phyloP scores from a whole-genome alignment of 30 jellyfish, hydroid and myxozoan genomes.

The Turritopsis dohrnii region DNA sequence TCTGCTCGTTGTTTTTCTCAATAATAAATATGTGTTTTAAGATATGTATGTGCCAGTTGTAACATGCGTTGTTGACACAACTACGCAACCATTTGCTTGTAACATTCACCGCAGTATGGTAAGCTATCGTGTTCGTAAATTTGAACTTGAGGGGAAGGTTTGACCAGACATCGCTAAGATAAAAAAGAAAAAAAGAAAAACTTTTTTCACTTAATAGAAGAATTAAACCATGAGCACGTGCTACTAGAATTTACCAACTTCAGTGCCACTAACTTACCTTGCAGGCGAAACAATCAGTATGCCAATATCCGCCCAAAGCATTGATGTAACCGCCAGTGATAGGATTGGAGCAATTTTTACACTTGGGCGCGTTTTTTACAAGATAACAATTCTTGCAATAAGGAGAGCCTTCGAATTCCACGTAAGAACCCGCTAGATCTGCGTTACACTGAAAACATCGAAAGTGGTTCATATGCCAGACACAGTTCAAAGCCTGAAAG shows the following conservation, averaged over 20 bases:
- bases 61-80: not conserved
- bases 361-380: constrained; percentile 31
- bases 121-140: constrained; percentile 27
- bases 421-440: constrained; percentile 30
- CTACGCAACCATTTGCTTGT: constrained; percentile 5
- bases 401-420: constrained; percentile 32
- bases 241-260: not conserved
- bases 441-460: constrained; percentile 32
- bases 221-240: no score
- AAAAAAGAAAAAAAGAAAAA: not conserved
- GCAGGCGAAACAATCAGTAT: constrained; percentile 29
- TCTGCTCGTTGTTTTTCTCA: not conserved
- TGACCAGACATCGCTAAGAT: constrained; percentile 23
- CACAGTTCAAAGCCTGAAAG: constrained; percentile 30
- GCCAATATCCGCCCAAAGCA: constrained; percentile 40
- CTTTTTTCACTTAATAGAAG: no score
- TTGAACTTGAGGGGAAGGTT: constrained; percentile 36
- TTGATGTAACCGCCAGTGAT: constrained; percentile 38
- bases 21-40: not conserved
- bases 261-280: not conserved
- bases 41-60: not conserved
- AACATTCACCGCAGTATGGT: constrained; percentile 37
- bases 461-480: constrained; percentile 39
- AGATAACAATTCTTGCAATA: constrained; percentile 28
- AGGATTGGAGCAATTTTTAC: constrained; percentile 34